Conservation (phyloP, 1,140 invertebrate species). For the Chlorops oryzae region DNA sequence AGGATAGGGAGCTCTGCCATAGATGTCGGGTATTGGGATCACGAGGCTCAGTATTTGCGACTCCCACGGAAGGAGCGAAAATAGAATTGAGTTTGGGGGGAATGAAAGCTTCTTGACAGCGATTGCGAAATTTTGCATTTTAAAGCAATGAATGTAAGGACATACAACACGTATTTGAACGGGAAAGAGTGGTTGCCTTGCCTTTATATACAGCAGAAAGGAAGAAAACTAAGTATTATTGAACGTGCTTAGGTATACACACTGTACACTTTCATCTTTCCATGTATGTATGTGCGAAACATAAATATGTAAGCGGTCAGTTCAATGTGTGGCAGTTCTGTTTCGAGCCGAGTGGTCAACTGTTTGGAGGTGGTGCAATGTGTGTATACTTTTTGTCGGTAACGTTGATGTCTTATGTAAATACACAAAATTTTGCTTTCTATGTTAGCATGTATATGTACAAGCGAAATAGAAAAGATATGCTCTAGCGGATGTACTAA, state of each 20-base stretch:
- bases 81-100: neutral
- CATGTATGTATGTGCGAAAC: neutral
- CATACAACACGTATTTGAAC: too few relatives aligned
- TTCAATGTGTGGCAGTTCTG: too few relatives aligned
- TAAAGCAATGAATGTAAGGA: slow-evolving; percentile 8
- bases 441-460: too few relatives aligned
- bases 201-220: too few relatives aligned
- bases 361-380: neutral
- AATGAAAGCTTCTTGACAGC: slow-evolving; percentile 1
- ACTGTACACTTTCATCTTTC: neutral
- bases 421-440: slow-evolving; percentile 10
- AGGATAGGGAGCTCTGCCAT: slow-evolving; percentile 2
- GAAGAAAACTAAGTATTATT: neutral
- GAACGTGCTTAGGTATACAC: neutral
- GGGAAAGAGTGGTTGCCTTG: too few relatives aligned
- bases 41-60: neutral
- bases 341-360: too few relatives aligned
- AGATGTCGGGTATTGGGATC: neutral
- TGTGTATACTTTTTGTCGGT: neutral
- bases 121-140: slow-evolving; percentile 13
- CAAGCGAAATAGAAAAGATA: too few relatives aligned
- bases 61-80: neutral
- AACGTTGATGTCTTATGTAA: slow-evolving; percentile 12
- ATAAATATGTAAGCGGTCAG: too few relatives aligned
- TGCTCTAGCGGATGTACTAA: too few relatives aligned